Conservation (phyloP, 2,888 invertebrate species). For the Glaucopsyche alexis region DNA sequence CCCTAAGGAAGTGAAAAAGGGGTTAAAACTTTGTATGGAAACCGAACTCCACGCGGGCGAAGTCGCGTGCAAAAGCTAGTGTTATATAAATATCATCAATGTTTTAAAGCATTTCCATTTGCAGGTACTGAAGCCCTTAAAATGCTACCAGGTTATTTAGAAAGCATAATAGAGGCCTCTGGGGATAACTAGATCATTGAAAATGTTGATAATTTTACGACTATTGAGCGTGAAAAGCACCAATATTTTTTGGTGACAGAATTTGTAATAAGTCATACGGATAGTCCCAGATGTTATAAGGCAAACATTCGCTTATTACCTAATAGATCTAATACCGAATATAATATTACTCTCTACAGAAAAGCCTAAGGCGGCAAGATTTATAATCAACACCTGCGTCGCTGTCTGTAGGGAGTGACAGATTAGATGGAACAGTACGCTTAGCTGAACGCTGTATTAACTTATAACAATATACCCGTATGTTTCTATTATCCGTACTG, state of each 20-base stretch:
- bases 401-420: conserved; percentile 2
- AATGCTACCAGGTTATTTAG: no score
- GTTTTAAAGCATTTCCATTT: no score
- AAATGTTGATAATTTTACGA: no score
- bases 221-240: not conserved
- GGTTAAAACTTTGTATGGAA: no score
- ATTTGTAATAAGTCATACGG: not conserved
- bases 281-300: not conserved
- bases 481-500: not conserved
- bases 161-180: no score
- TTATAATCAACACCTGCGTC: conserved; percentile 26
- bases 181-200: no score
- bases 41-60: no score
- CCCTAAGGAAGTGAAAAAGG: no score
- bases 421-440: conserved; percentile 15
- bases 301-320: conserved; percentile 13
- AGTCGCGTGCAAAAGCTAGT: no score
- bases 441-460: not conserved
- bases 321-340: conserved; percentile 4
- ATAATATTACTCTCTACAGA: conserved; percentile 5
- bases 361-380: conserved; percentile 14
- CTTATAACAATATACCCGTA: conserved; percentile 2
- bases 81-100: no score
- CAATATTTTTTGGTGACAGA: not conserved
- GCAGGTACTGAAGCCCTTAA: no score